Evolutionary conservation across 1,140 invertebrate genomes (phyloP), one percentile per base, ranked within the genome.

Genomic region (Agrypnia vestita): DNA sequence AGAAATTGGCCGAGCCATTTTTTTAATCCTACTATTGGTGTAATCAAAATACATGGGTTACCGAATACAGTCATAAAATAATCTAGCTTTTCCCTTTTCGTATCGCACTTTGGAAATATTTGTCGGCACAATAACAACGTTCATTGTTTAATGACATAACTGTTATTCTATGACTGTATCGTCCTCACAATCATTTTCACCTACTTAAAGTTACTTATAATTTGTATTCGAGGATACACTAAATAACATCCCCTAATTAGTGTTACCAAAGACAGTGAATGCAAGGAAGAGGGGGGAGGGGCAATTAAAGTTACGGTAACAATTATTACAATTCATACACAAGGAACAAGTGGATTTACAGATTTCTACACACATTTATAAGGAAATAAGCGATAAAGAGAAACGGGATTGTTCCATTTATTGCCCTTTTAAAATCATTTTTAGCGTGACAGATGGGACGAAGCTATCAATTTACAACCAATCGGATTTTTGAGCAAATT

Each of bases 181-280:
- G 13, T 17, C 35, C 61, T 19, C 44, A 69, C 17, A 47, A 47
- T 71, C 49, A 71, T 71, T 71, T 71, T 71, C 46, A 71, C 46
- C 67, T 71, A 71, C 67, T 71, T 71, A 71, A 71, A 51, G 19
- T 71, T 25, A 71, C 67, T 71, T 71, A 71, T 12, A 71, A 13
- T 49, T 51, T 35, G 15, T 71, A 53, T 21, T 62, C 15, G 25
- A 25, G 59, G 59, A 62, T 25, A 62, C 59, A 71, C 67, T 71
- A 69, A 69, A 69, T 69, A 69, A 69, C 64, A 19, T 69, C 67
- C n/a, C n/a, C 17, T 71, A 71, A 71, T 49, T 51, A 64, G 61
- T 25, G 21, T 64, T 43, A 64, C 35, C 19, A 64, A 64, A 64
- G 61, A 64, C 35, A 43, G 12, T 51, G 35, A 62, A 35, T 59